These are phyloP conservation scores for Tipula lateralis DNA, from an alignment of 2,888 invertebrate genomes.

Conservation along the genomic window DNA sequence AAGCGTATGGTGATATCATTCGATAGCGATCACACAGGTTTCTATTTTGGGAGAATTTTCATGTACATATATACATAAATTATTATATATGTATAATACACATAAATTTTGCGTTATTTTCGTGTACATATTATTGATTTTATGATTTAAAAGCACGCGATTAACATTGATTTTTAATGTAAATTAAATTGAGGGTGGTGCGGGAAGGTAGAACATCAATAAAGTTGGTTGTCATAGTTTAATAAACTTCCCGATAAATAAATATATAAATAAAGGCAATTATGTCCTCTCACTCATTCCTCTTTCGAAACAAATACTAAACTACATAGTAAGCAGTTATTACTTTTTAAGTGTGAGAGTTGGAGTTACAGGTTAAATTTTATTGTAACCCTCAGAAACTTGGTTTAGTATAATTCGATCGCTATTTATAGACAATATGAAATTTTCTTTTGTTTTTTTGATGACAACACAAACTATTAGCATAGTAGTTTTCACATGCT, in stretches of 20 bases:
- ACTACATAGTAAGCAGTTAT: neutral
- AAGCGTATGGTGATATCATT: neutral
- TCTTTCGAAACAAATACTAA: neutral
- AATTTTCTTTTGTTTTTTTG: neutral
- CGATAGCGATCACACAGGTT: neutral
- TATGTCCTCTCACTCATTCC: neutral
- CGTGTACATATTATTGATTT: neutral
- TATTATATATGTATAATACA: neutral
- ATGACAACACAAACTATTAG: neutral
- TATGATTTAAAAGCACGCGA: neutral
- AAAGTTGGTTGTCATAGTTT: neutral
- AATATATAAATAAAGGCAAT: neutral
- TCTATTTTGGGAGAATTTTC: neutral
- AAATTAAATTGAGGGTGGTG: neutral
- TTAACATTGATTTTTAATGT: neutral
- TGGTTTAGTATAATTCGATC: neutral
- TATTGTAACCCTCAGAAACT: neutral
- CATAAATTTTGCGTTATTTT: neutral
- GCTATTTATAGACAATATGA: neutral
- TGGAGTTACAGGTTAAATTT: neutral
- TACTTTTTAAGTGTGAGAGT: neutral
- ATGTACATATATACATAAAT: neutral
- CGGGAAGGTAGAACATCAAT: neutral
- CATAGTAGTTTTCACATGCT: neutral
- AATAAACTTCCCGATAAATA: neutral